Evolutionary conservation across 2,888 invertebrate species (phyloP), one percentile per base, ranked within the genome.

Genomic region (Hypolimnas misippus): DNA sequence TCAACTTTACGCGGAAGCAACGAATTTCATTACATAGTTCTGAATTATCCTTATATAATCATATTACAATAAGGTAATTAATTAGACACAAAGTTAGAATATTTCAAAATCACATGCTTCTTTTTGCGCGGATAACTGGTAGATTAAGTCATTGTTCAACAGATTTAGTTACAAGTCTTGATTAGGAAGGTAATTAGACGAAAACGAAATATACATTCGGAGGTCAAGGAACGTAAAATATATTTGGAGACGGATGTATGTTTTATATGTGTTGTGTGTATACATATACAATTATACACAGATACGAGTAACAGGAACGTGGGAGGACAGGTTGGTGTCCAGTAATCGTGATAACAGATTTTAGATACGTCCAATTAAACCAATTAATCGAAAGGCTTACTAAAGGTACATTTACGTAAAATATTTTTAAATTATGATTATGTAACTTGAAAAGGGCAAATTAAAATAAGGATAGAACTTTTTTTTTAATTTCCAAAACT

Each of bases 91-190:
- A 1, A 29, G 17, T 42, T 42, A 33, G 44, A 52, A 42, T 7
- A 58, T 33, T 44, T 21, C 19, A 52, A 19, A 40, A 42, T 54
- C 61, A 50, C 55, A 55, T 53, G 33, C 19, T 54, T 42, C 42
- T 42, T 59, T 49, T 49, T 50, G 49, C n/a, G 54, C 2, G 5
- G 51, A 17, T n/a, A 31, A 10, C 44, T 10, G 2, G 35, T 33
- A 42, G 29, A 50, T 12, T n/a, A 40, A 10, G 35, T 17, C 44
- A 57, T 57, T 62, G 62, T 62, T 52, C 19, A n/a, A 46, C 14
- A 54, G 77, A 80, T 81, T 79, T 76, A 79, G 81, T 77, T 73
- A 21, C 53, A 46, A 52, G 35, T 53, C 12, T 55, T 38, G 19
- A n/a, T 52, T 49, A 14, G 57, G 33, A 53, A 16, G 31, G 35